These are phyloP conservation scores for Conops quadrifasciatus DNA, from an alignment of 2,888 invertebrate species.

Conservation along the genomic window DNA sequence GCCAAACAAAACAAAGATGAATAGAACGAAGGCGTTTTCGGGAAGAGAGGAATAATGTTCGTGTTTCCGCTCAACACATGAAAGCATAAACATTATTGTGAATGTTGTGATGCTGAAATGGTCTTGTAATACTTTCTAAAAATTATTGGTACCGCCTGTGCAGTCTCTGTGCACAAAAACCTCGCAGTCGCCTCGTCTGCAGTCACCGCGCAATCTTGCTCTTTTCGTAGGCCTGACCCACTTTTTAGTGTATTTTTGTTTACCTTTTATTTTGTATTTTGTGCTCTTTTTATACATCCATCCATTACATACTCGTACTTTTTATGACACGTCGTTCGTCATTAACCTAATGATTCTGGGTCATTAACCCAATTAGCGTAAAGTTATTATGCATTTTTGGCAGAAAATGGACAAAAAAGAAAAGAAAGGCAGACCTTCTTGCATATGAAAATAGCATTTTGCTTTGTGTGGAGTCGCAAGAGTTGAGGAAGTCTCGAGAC, in stretches of 20 bases:
- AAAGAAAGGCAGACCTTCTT: background rate
- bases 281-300: background rate
- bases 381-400: constrained; percentile 7
- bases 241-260: constrained; percentile 5
- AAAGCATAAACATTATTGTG: no score
- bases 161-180: constrained; percentile 28
- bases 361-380: no score
- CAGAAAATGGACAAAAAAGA: background rate
- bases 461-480: background rate
- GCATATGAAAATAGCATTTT: background rate
- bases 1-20: no score
- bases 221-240: constrained; percentile 14
- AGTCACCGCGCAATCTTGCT: no score
- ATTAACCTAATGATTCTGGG: constrained; percentile 21
- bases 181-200: no score
- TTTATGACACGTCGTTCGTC: background rate
- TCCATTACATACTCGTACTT: background rate
- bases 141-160: background rate
- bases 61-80: no score
- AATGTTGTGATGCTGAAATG: no score
- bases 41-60: no score
- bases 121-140: background rate
- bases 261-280: constrained; percentile 8
- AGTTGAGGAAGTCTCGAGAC: background rate
- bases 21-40: no score